Evolutionary conservation across 1,140 invertebrate genomes (phyloP).

Genomic region (Aphaenogaster rudis): DNA sequence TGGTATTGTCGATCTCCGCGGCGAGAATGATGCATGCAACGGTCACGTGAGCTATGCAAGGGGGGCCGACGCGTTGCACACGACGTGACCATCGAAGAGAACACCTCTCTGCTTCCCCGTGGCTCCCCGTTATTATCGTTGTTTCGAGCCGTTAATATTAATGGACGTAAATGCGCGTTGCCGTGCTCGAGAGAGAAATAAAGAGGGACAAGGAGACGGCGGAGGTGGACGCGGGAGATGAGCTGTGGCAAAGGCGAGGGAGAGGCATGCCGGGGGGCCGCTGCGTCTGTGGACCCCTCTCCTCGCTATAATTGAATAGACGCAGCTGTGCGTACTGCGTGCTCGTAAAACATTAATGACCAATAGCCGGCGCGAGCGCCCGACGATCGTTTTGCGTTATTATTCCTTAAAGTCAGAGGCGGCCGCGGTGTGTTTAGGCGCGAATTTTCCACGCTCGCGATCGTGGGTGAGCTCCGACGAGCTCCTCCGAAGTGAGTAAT

Average conservation of each 20-base stretch:
- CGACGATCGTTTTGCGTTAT: constrained; percentile 76
- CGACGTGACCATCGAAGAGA: constrained; percentile 72
- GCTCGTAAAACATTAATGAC: constrained; percentile 82
- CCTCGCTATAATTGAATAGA: constrained; percentile 81
- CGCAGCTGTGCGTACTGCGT: constrained; percentile 78
- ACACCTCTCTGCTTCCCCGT: constrained; percentile 70
- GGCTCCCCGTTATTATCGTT: constrained; percentile 80
- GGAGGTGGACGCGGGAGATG: constrained; percentile 54
- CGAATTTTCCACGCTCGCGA: constrained; percentile 67
- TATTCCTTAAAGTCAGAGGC: constrained; percentile 71
- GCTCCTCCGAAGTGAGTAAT: constrained; percentile 5
- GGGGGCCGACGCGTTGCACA: constrained; percentile 23
- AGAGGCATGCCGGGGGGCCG: constrained; percentile 28
- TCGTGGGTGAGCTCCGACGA: constrained; percentile 55
- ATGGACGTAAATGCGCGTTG: constrained; percentile 78
- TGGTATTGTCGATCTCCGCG: constrained; percentile 40
- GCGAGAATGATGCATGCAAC: constrained; percentile 48
- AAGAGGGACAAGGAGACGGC: constrained; percentile 24
- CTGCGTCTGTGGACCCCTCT: constrained; percentile 62
- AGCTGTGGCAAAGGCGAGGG: constrained; percentile 45
- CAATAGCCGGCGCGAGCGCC: constrained; percentile 66
- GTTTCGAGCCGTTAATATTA: constrained; percentile 83
- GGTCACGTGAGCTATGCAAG: constrained; percentile 48
- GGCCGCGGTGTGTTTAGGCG: constrained; percentile 60
- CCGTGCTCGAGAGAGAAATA: constrained; percentile 60